phyloP scores from a whole-genome alignment of 2,113 vertebrate genomes.

The Hyperopisus bebe region DNA sequence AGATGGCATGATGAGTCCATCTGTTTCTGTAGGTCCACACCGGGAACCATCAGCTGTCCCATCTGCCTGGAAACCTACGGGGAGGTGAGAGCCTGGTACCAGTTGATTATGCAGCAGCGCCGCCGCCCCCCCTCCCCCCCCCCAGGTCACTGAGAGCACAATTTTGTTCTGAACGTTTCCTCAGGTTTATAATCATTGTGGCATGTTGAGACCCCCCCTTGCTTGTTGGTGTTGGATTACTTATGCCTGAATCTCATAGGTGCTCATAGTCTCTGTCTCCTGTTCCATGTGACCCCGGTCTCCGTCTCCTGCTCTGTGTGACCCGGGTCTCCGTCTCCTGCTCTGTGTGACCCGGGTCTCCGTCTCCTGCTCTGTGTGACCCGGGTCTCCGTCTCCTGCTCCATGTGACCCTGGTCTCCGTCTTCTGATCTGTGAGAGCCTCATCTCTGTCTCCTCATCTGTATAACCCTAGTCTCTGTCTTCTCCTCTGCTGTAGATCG shows the following conservation, averaged over 20 bases:
- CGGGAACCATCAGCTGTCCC: conserved; percentile 75
- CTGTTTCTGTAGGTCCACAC: conserved; percentile 56
- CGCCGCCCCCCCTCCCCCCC: too few species aligned
- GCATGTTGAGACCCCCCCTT: neutral
- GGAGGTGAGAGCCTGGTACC: conserved; percentile 63
- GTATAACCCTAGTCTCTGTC: neutral
- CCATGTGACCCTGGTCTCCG: neutral
- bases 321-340: too few species aligned
- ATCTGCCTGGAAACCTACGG: conserved; percentile 86
- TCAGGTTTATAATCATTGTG: neutral
- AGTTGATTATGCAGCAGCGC: neutral
- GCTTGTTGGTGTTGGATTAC: neutral
- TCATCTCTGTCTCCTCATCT: neutral
- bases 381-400: neutral
- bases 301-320: too few species aligned
- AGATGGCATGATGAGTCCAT: neutral
- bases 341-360: neutral
- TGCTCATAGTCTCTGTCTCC: neutral
- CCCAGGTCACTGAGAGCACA: neutral
- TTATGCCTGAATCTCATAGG: neutral
- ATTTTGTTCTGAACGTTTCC: neutral
- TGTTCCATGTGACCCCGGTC: too few species aligned
- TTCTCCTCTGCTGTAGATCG: conserved; percentile 64
- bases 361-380: too few species aligned
- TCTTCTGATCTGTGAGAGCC: neutral